phyloP scores from a whole-genome alignment of 2,888 invertebrate genomes.

The Exocentrus adspersus region DNA sequence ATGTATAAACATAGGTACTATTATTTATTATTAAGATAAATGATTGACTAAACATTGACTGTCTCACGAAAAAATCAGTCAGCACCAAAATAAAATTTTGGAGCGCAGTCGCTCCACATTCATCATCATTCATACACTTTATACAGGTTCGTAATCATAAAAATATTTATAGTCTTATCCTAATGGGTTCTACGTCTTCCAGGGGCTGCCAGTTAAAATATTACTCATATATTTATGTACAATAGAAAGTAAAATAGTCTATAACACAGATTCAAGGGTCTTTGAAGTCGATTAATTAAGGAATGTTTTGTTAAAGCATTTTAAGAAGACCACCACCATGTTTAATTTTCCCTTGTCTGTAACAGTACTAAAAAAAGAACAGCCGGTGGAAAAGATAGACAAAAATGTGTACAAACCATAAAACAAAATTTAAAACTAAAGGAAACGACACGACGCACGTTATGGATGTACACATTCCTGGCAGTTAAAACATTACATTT shows the following conservation, averaged over 20 bases:
- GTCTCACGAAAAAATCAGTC: constrained; percentile 60
- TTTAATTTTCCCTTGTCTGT: constrained; percentile 57
- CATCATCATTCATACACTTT: constrained; percentile 62
- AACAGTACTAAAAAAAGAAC: constrained; percentile 45
- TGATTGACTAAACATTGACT: constrained; percentile 63
- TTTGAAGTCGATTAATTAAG: constrained; percentile 37
- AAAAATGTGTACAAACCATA: constrained; percentile 48
- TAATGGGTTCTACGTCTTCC: constrained; percentile 60
- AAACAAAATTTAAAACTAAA: constrained; percentile 5
- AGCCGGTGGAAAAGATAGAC: constrained; percentile 63
- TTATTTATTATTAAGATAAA: constrained; percentile 46
- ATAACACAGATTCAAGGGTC: constrained; percentile 52
- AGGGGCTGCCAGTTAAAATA: constrained; percentile 56
- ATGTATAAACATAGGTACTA: constrained; percentile 47
- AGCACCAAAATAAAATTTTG: constrained; percentile 58
- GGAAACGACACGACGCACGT: background rate
- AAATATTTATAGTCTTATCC: constrained; percentile 59
- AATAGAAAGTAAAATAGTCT: constrained; percentile 47
- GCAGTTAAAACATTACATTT: constrained; percentile 44
- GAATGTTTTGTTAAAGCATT: constrained; percentile 48
- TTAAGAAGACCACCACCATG: constrained; percentile 59
- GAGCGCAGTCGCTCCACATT: constrained; percentile 51
- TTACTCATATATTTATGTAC: constrained; percentile 51
- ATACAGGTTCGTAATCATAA: constrained; percentile 57
- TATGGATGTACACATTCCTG: constrained; percentile 46